Evolutionary conservation across 2,797 vertebrate species (phyloP).

Genomic region (Clarias pachynema): DNA sequence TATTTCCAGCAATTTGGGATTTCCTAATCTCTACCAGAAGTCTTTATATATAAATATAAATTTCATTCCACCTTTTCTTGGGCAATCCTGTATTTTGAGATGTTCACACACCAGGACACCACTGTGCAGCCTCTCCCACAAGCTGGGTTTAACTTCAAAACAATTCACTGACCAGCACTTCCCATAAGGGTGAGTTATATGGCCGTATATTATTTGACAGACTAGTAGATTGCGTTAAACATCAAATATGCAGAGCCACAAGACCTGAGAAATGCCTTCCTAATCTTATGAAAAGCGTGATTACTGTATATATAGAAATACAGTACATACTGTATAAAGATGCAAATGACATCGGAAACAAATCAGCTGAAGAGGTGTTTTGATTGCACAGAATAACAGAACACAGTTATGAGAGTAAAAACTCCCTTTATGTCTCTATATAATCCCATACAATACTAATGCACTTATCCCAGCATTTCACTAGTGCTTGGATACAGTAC

Average conservation of each 20-base stretch:
- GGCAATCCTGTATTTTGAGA: slow-evolving; percentile 1
- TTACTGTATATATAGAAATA: not conserved
- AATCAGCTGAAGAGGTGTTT: not conserved
- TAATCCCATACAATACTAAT: too few relatives aligned
- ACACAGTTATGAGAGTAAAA: too few relatives aligned
- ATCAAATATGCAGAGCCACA: not conserved
- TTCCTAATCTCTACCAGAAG: slow-evolving; percentile 5
- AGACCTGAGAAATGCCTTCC: not conserved
- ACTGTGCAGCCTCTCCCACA: slow-evolving; percentile 13
- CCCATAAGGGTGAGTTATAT: not conserved
- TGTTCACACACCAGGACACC: not conserved
- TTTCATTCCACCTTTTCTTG: slow-evolving; percentile 6
- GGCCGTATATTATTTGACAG: not conserved
- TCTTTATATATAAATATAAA: not conserved
- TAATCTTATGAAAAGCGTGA: not conserved
- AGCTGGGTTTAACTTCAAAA: not conserved
- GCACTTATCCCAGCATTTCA: too few relatives aligned
- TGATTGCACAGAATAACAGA: too few relatives aligned
- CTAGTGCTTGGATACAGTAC: too few relatives aligned
- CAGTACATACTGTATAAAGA: not conserved
- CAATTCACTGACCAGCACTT: slow-evolving; percentile 2
- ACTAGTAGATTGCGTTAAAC: not conserved
- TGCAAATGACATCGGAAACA: not conserved
- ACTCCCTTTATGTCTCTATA: too few relatives aligned
- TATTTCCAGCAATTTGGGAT: not conserved